Conservation (phyloP, 2,888 invertebrate species). For the Limenitis camilla region DNA sequence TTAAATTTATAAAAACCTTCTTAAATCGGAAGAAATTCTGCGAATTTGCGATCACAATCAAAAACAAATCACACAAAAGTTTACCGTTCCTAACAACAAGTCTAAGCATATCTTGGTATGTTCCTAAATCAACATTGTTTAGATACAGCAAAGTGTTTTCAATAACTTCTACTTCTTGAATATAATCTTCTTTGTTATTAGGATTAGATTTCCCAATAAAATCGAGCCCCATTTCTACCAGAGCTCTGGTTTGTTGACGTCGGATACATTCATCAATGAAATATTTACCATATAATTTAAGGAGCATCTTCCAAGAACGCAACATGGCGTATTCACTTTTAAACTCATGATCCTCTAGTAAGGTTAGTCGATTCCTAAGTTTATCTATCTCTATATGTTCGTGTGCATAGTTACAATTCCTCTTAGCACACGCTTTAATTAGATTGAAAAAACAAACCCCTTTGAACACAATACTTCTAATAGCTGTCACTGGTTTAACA, state of each 20-base stretch:
- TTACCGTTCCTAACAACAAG: slow-evolving; percentile 14
- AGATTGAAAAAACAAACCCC: slow-evolving; percentile 47
- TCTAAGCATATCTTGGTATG: slow-evolving; percentile 38
- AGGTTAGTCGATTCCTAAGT: too few relatives aligned
- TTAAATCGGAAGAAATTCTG: slow-evolving; percentile 60
- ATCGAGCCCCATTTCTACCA: slow-evolving; percentile 49
- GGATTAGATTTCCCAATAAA: slow-evolving; percentile 28
- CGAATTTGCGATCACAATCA: slow-evolving; percentile 45
- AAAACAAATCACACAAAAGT: slow-evolving; percentile 43
- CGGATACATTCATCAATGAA: slow-evolving; percentile 41
- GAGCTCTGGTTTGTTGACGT: slow-evolving; percentile 37
- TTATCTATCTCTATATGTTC: too few relatives aligned
- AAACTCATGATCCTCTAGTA: slow-evolving; percentile 33
- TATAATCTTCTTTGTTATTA: slow-evolving; percentile 25
- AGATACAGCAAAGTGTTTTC: slow-evolving; percentile 45
- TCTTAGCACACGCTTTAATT: slow-evolving; percentile 35
- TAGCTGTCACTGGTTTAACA: slow-evolving; percentile 21
- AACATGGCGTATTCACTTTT: slow-evolving; percentile 44
- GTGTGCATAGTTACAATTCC: slow-evolving; percentile 38
- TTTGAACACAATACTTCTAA: slow-evolving; percentile 34
- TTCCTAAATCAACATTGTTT: slow-evolving; percentile 36
- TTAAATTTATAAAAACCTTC: slow-evolving; percentile 44
- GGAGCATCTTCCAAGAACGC: slow-evolving; percentile 28
- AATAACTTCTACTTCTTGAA: slow-evolving; percentile 29
- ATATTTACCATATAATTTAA: slow-evolving; percentile 35